Conservation (phyloP, 92 coral and sea anemone genomes). For the Nematostella vectensis region DNA sequence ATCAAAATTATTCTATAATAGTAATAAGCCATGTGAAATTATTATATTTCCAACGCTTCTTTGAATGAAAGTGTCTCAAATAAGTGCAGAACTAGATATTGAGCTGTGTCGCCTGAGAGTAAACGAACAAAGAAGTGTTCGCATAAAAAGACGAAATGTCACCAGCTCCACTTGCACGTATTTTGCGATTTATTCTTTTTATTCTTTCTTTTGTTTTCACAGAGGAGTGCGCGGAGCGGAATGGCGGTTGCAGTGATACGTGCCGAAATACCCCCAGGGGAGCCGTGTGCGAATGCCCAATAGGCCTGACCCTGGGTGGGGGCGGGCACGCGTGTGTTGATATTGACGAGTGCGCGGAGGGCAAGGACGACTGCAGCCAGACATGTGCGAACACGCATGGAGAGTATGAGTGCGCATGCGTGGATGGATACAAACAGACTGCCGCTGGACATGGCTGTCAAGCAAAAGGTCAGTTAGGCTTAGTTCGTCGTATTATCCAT, state of each 20-base stretch:
- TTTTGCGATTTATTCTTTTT: no score
- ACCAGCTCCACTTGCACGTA: no score
- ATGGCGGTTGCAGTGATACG: slow-evolving; percentile 13
- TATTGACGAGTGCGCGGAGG: slow-evolving; percentile 30
- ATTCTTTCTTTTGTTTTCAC: background rate
- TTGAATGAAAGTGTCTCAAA: no score
- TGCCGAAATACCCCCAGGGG: slow-evolving; percentile 33
- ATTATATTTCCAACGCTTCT: no score
- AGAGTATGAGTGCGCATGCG: slow-evolving; percentile 29
- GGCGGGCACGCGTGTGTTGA: slow-evolving; percentile 40
- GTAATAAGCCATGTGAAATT: no score
- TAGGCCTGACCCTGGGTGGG: slow-evolving; percentile 20
- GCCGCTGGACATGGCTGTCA: slow-evolving; percentile 11
- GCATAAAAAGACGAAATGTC: no score
- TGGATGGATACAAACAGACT: slow-evolving; percentile 18
- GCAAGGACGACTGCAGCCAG: slow-evolving; percentile 25
- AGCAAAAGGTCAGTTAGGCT: slow-evolving; percentile 16
- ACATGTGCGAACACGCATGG: slow-evolving; percentile 33
- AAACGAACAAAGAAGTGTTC: no score
- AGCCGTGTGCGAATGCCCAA: slow-evolving; percentile 31
- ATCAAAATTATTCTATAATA: no score
- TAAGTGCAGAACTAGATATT: no score
- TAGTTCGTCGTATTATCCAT: no score
- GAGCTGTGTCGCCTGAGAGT: no score
- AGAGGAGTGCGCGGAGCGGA: slow-evolving; percentile 5